Evolutionary conservation across 2,797 vertebrate species (phyloP).

Genomic region (Fundulus diaphanus): DNA sequence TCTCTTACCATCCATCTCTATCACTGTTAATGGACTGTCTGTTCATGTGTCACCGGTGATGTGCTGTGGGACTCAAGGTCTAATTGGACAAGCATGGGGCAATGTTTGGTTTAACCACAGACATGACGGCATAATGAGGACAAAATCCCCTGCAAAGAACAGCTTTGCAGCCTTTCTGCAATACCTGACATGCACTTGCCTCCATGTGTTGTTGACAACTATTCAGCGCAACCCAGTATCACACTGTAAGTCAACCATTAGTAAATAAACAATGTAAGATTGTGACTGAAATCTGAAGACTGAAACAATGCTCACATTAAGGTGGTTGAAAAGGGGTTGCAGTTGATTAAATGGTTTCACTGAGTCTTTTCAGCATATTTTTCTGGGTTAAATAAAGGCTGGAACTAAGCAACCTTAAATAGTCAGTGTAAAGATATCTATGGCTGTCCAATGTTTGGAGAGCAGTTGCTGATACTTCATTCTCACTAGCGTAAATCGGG

Average conservation of each 20-base stretch:
- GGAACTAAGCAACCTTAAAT: neutral
- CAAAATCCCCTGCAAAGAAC: slow-evolving; percentile 31
- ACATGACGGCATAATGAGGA: slow-evolving; percentile 53
- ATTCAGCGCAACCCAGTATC: neutral
- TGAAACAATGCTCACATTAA: neutral
- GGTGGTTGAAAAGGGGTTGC: neutral
- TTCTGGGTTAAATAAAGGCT: neutral
- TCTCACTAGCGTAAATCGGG: neutral
- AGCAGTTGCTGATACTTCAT: neutral
- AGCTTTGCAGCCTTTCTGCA: slow-evolving; percentile 10
- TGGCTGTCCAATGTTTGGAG: neutral
- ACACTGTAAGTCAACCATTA: neutral
- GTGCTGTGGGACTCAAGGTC: slow-evolving; percentile 34
- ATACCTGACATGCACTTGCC: slow-evolving; percentile 4
- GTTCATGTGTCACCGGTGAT: slow-evolving; percentile 38
- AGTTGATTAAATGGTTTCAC: neutral
- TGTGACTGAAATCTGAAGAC: neutral
- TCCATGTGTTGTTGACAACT: neutral
- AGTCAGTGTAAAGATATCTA: neutral
- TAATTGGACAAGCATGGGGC: slow-evolving; percentile 57
- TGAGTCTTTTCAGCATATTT: neutral
- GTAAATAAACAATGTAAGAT: neutral
- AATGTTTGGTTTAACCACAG: slow-evolving; percentile 55
- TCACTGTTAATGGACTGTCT: slow-evolving; percentile 47
- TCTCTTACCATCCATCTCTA: slow-evolving; percentile 30